phyloP scores from a whole-genome alignment of 2,888 invertebrate genomes.

The Andricus quercusramuli region DNA sequence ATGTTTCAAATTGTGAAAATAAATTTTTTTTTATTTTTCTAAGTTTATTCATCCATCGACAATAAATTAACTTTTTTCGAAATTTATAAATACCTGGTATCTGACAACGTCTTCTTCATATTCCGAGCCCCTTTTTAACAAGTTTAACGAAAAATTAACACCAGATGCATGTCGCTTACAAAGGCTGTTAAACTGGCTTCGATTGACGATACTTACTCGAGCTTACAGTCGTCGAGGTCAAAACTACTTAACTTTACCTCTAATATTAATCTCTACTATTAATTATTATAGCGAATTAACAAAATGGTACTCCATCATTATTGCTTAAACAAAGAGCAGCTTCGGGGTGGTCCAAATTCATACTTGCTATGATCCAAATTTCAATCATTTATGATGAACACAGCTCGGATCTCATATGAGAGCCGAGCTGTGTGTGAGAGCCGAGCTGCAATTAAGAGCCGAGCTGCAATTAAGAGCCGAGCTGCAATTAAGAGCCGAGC shows the following conservation, averaged over 20 bases:
- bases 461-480: too few species aligned
- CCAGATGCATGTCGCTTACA: constrained; percentile 70
- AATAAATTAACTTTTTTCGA: not conserved
- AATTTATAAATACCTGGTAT: constrained; percentile 41
- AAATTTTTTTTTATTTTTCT: not conserved
- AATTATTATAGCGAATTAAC: constrained; percentile 59
- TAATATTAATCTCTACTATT: constrained; percentile 52
- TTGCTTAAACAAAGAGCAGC: constrained; percentile 12
- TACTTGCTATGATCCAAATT: too few species aligned
- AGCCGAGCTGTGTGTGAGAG: too few species aligned
- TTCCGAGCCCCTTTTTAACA: constrained; percentile 53
- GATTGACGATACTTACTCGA: constrained; percentile 60
- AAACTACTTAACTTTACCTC: constrained; percentile 58
- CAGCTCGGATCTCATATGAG: too few species aligned
- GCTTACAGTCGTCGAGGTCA: constrained; percentile 61
- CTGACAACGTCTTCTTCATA: constrained; percentile 50
- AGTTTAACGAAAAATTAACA: constrained; percentile 67
- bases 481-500: too few species aligned
- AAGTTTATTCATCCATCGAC: too few species aligned
- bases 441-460: too few species aligned
- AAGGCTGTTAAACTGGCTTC: constrained; percentile 65
- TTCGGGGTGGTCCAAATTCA: not conserved
- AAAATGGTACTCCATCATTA: constrained; percentile 58
- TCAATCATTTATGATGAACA: too few species aligned
- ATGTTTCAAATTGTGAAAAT: not conserved